phyloP scores from a whole-genome alignment of 2,888 invertebrate species.

The Tetragonisca angustula region DNA sequence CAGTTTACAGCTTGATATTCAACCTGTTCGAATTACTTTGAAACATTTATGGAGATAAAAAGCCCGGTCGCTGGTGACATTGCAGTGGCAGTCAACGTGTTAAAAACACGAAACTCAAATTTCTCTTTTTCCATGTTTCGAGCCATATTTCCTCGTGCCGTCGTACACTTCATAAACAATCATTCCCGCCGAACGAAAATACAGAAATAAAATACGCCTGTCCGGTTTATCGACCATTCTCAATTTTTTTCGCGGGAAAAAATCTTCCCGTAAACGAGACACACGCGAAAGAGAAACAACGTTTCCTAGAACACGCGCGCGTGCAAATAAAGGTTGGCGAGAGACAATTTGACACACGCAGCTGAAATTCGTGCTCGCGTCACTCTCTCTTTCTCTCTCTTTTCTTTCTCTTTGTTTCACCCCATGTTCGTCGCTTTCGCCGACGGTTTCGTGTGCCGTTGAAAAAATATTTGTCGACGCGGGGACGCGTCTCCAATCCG shows the following conservation, averaged over 20 bases:
- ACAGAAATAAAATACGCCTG: neutral
- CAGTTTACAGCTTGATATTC: too few relatives aligned
- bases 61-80: too few relatives aligned
- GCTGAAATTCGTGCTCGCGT: slow-evolving; percentile 18
- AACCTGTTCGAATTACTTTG: too few relatives aligned
- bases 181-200: neutral
- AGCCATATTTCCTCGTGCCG: neutral
- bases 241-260: neutral
- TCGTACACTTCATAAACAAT: neutral
- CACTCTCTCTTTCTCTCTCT: neutral
- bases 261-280: neutral
- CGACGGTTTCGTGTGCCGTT: slow-evolving; percentile 22
- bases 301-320: slow-evolving; percentile 9
- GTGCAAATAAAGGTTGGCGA: slow-evolving; percentile 13
- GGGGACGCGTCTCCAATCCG: slow-evolving; percentile 44
- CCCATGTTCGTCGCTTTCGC: neutral
- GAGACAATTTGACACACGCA: slow-evolving; percentile 24
- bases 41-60: too few relatives aligned
- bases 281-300: neutral
- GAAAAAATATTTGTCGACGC: slow-evolving; percentile 58
- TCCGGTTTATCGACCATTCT: neutral
- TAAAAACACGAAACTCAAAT: too few relatives aligned
- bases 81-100: too few relatives aligned
- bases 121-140: neutral
- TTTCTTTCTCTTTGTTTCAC: neutral